Evolutionary conservation across 2,113 vertebrate species (phyloP), one percentile per base, ranked within the genome.

Genomic region (Mormyrus iriodes): DNA sequence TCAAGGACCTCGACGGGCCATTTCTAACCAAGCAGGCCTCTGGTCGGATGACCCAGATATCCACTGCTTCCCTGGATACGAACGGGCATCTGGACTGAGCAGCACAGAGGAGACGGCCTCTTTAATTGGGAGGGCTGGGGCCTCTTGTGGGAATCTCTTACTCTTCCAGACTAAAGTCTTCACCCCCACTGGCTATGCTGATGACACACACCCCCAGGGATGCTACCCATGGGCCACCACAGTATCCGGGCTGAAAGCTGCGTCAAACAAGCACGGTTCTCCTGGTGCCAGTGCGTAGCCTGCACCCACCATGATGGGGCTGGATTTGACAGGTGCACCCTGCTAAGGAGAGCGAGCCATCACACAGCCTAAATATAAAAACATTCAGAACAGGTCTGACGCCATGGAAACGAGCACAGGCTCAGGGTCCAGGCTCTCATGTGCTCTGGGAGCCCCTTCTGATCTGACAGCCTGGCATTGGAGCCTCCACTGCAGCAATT

Each of bases 11-110:
- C 51, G 31, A 9, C 2, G n/a, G 51, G 17, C 15, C 19, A 17
- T 44, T 83, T 83, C 46, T 83, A 83, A 44, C 79, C 35, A 6
- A 83, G 42, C 79, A 1, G 85, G 85, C 51, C 85, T 48, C 12
- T 86, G 49, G n/a, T 53, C 27, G 10, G 51, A 55, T 53, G 85
- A 86, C 85, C 85, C 85, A 86, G 49, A 86, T 55, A 53, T 48
- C 51, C 85, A 19, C 85, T 27, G 27, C 55, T n/a, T 51, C 51
- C 85, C 13, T 5, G 46, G 85, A 55, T 39, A 51, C 12, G 3
- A 17, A 85, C 24, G 83, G 24, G 46, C 48, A 86, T 35, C 10
- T 86, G 85, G 48, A 53, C 85, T 39, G 27, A 84, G 44, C 10
- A 10, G 35, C 9, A 46, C 42, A 48, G 42, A 7, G 44, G 79